phyloP scores from a whole-genome alignment of 30 jellyfish, hydroid and myxozoan species.

The Hydra vulgaris region DNA sequence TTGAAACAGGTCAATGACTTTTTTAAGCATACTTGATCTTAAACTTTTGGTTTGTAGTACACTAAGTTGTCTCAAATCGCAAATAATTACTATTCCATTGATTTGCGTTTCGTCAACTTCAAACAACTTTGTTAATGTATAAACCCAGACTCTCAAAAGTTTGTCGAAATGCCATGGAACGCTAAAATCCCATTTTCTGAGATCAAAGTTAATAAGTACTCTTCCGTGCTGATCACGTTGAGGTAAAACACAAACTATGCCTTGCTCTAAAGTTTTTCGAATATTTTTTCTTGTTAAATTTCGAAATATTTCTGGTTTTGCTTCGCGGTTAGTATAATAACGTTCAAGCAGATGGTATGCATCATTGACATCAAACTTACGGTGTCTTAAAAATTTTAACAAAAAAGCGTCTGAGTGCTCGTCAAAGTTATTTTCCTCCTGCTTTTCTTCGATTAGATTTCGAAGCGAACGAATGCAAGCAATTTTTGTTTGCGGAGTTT shows the following conservation, averaged over 20 bases:
- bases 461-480: constrained; percentile 82
- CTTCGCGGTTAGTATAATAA: constrained; percentile 81
- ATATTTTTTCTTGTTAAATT: constrained; percentile 85
- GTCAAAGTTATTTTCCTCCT: constrained; percentile 88
- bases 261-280: constrained; percentile 88
- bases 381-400: constrained; percentile 79
- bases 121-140: constrained; percentile 72
- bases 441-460: constrained; percentile 82
- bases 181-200: constrained; percentile 85
- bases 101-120: constrained; percentile 96
- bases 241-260: constrained; percentile 94
- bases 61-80: constrained; percentile 83
- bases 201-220: constrained; percentile 61
- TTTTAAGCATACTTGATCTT: constrained; percentile 83
- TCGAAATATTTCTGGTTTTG: constrained; percentile 89
- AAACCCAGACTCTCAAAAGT: constrained; percentile 91
- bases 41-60: constrained; percentile 86
- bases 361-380: constrained; percentile 91
- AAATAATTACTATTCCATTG: constrained; percentile 76
- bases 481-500: constrained; percentile 76
- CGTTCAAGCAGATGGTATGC: constrained; percentile 62
- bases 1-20: constrained; percentile 56
- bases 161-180: constrained; percentile 91
- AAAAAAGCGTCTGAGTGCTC: constrained; percentile 94
- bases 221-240: constrained; percentile 98